Base-by-base conservation (phyloP, 23 tunicate genomes). In the Halocynthia roretzi region DNA sequence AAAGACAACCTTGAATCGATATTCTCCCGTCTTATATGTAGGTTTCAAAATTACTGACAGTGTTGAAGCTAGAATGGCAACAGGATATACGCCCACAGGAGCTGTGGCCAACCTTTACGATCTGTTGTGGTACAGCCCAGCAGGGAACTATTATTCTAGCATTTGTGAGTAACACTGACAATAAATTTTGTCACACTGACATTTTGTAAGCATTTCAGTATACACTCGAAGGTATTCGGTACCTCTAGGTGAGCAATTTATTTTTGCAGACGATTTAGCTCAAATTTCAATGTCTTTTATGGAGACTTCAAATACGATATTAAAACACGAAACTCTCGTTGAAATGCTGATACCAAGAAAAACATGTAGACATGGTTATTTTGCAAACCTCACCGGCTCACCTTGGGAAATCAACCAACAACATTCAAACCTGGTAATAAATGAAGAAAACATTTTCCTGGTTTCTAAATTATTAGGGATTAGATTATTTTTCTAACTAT, bases 381-480 rank as follows among this genome's bases (percentile, higher is more conserved):
- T 74, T 18, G 52, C 75, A 8, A 50, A 71, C 9, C 6, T 50
- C 67, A 80, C 90, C 8, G 90, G 90, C 10, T 57, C 84, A 7
- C 90, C 90, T 7, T 85, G 90, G 90, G 90, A 85, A 69, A 85
- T 85, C 52, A 72, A 85, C 53, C 31, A 57, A 53, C 69, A 53
- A 50, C 79, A 85, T 12, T 67, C 80, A 5, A 60, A 85, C 65
- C 52, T 85, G 80, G 90, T 85, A 52, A 77, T 44, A 74, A 63
- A 50, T 31, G 44, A 31, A 31, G 44, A 31, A 31, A 31, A 31
- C 44, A 31, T 31, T 31, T n/a, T n/a, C n/a, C n/a, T n/a, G n/a
- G n/a, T n/a, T n/a, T n/a, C n/a, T n/a, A n/a, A n/a, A n/a, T n/a
- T n/a, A n/a, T n/a, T n/a, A n/a, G n/a, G n/a, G n/a, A n/a, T n/a